Percentiles rank a stretch among this genome's conserved stretches.
Evolutionary conservation across 2,888 invertebrate genomes (phyloP).

Genomic region (Dichetophora obliterata): DNA sequence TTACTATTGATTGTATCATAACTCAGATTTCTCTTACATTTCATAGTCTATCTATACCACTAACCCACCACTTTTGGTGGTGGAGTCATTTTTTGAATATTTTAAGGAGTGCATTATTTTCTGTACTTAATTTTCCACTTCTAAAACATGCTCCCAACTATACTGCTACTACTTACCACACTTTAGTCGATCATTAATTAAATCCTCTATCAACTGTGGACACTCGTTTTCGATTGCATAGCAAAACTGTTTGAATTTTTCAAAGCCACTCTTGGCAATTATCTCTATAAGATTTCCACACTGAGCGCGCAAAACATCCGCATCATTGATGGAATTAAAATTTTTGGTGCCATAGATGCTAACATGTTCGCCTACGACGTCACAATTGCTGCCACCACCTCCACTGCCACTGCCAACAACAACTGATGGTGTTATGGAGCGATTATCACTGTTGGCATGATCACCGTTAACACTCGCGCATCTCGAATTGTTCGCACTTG

Average conservation of each 20-base stretch:
- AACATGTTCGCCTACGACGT: constrained; percentile 10
- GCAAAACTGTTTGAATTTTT: constrained; percentile 75
- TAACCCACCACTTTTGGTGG: too few species aligned
- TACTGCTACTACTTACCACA: constrained; percentile 61
- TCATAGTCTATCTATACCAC: too few species aligned
- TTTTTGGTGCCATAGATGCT: constrained; percentile 53
- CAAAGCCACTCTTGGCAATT: constrained; percentile 75
- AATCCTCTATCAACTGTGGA: constrained; percentile 75
- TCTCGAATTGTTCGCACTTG: constrained; percentile 56
- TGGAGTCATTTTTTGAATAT: too few species aligned
- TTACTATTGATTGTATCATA: too few species aligned
- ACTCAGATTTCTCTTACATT: too few species aligned
- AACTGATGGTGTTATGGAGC: constrained; percentile 64
- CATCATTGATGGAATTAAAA: constrained; percentile 59
- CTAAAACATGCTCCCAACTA: too few species aligned
- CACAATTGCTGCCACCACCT: constrained; percentile 26
- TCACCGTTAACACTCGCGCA: constrained; percentile 66
- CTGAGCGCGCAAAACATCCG: constrained; percentile 68
- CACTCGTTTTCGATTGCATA: constrained; percentile 75
- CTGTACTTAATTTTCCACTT: too few species aligned
- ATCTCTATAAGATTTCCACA: constrained; percentile 75
- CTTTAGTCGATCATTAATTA: constrained; percentile 74
- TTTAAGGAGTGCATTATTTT: too few species aligned
- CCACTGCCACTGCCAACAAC: constrained; percentile 35
- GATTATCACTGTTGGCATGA: constrained; percentile 62